Evolutionary conservation across 2,113 vertebrate genomes (phyloP).

Genomic region (Hyperoodon ampullatus): DNA sequence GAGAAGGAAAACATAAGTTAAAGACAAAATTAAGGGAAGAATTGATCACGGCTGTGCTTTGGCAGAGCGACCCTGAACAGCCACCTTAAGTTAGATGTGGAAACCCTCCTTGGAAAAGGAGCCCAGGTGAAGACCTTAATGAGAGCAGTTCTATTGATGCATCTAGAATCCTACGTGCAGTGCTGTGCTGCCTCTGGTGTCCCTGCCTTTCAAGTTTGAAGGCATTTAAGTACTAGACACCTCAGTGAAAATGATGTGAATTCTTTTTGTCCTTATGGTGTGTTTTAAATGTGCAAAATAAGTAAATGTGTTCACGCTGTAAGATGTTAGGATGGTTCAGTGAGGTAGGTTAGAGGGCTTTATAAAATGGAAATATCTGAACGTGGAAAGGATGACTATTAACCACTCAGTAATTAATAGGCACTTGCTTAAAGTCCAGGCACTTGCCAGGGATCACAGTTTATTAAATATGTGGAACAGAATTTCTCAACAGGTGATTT

Average conservation of each 20-base stretch:
- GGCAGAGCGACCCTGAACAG: neutral
- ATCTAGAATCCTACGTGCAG: rapidly evolving
- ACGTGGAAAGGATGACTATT: neutral
- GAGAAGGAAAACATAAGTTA: neutral
- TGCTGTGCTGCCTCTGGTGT: rapidly evolving
- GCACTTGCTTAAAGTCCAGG: neutral
- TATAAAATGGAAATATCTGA: neutral
- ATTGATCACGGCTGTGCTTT: rapidly evolving
- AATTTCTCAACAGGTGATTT: neutral
- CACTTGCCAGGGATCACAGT: rapidly evolving
- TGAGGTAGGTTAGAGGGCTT: neutral
- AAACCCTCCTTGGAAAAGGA: neutral
- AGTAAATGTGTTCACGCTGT: neutral
- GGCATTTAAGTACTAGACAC: neutral
- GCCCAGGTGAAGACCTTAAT: neutral
- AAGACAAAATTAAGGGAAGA: conserved; percentile 38
- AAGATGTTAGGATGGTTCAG: neutral
- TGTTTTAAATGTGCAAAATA: neutral
- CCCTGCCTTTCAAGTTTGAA: neutral
- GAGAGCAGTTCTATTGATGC: neutral
- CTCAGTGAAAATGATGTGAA: neutral
- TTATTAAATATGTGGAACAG: neutral
- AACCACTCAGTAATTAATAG: neutral
- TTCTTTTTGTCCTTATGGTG: neutral
- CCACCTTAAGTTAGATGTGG: neutral